These are phyloP conservation scores for Todus mexicanus DNA, from an alignment of 2,797 vertebrate genomes.

Conservation along the genomic window DNA sequence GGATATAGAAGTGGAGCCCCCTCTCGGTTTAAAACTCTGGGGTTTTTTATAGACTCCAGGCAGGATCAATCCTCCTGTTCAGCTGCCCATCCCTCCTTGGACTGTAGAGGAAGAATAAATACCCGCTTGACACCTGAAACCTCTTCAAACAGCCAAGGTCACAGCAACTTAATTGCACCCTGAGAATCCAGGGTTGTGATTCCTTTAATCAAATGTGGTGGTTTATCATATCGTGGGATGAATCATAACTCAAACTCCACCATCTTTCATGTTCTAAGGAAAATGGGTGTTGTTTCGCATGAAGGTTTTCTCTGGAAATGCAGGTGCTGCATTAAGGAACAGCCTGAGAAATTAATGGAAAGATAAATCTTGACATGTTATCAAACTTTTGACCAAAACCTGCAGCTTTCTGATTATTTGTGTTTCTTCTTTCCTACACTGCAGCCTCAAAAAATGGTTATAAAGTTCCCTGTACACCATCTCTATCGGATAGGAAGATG, in stretches of 20 bases:
- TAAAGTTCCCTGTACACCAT: too few species aligned
- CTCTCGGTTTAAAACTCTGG: neutral
- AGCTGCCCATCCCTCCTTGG: neutral
- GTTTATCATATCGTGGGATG: neutral
- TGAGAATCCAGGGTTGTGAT: neutral
- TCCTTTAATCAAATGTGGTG: neutral
- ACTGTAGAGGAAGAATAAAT: neutral
- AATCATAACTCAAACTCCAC: neutral
- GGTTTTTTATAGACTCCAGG: neutral
- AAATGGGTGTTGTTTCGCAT: neutral
- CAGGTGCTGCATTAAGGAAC: neutral
- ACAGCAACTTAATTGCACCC: neutral
- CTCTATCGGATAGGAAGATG: too few species aligned
- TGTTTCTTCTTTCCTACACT: too few species aligned
- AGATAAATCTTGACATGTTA: neutral
- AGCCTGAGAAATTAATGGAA: neutral
- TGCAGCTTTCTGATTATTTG: neutral
- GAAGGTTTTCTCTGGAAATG: neutral
- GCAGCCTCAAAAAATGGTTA: neutral
- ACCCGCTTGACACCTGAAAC: neutral
- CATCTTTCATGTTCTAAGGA: neutral
- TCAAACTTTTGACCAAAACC: neutral
- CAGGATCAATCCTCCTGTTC: neutral
- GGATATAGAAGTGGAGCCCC: neutral
- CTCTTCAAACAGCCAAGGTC: neutral